phyloP scores from a whole-genome alignment of 2,797 vertebrate species.

The Aulostomus chinensis region DNA sequence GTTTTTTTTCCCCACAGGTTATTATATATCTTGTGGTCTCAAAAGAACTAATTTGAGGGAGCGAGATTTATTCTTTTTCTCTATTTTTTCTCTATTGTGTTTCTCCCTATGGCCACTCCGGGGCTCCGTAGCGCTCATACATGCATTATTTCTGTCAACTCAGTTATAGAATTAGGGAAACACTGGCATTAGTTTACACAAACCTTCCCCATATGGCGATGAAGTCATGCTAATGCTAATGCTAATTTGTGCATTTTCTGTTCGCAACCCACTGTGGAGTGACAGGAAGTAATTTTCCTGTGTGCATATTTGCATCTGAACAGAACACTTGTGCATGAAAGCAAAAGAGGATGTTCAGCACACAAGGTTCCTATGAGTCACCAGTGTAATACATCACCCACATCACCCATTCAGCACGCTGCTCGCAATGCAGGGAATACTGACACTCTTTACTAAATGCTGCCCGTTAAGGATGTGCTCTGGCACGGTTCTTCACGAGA shows the following conservation, averaged over 20 bases:
- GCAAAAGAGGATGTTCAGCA: slow-evolving; percentile 50
- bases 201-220: slow-evolving; percentile 13
- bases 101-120: no score
- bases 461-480: slow-evolving; percentile 4
- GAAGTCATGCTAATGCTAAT: slow-evolving; percentile 17
- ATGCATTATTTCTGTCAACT: background rate
- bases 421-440: slow-evolving; percentile 12
- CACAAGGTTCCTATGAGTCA: slow-evolving; percentile 59
- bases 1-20: no score
- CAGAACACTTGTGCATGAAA: slow-evolving; percentile 51
- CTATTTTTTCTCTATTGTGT: no score
- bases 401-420: slow-evolving; percentile 36
- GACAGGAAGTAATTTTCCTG: slow-evolving; percentile 56
- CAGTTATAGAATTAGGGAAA: no score
- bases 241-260: slow-evolving; percentile 25
- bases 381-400: slow-evolving; percentile 52
- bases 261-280: slow-evolving; percentile 39
- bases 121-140: no score
- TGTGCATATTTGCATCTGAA: slow-evolving; percentile 66
- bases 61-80: no score
- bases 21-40: no score
- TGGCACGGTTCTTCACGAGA: background rate
- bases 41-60: no score
- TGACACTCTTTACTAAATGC: background rate
- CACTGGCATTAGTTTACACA: slow-evolving; percentile 15